Evolutionary conservation across 2,797 vertebrate genomes (phyloP), one percentile per base, ranked within the genome.

Genomic region (Thamnophis elegans): DNA sequence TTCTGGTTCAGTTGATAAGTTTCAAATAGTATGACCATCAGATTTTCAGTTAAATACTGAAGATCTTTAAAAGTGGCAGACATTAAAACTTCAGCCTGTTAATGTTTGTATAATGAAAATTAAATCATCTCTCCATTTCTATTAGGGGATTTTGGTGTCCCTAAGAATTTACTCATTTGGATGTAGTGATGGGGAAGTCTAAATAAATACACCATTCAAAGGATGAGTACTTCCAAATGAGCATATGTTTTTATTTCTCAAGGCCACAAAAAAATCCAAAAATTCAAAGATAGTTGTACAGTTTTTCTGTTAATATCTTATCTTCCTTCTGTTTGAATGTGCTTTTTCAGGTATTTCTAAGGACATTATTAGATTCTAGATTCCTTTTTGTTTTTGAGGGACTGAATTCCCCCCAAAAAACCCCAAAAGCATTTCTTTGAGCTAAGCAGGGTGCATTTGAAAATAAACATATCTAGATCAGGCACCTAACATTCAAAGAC

Each of bases 311-410:
- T 8, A 0, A 51, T 36, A 32, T 93, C 92, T 65, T 13, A 53
- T 5, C 20, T 93, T 95, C 32, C 6, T 95, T 32, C 42, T 93
- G 4, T 89, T 88, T 91, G 68, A 56, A 93, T 93, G 47, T 12
- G 47, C 32, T 65, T 78, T 2, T 78, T 2, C 0, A 56, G 47
- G 90, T 58, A 0, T 0, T 16, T 56, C 55, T 25, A 36, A 86
- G 4, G 5, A 58, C 5, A 6, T 87, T 18, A 87, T n/a, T 36
- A 12, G 10, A 88, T 36, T 36, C n/a, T 36, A 6, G 12, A 58
- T 59, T 53, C 90, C 36, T 62, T 25, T 26, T 20, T 47, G 5
- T 91, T 62, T 89, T 28, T 5, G 22, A 85, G 4, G 4, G 18
- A 32, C 87, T 54, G 26, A 22, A 28, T 22, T 94, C n/a, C n/a